These are phyloP conservation scores for Urocynchramus pylzowi DNA, from an alignment of 2,113 vertebrate genomes.

Conservation along the genomic window DNA sequence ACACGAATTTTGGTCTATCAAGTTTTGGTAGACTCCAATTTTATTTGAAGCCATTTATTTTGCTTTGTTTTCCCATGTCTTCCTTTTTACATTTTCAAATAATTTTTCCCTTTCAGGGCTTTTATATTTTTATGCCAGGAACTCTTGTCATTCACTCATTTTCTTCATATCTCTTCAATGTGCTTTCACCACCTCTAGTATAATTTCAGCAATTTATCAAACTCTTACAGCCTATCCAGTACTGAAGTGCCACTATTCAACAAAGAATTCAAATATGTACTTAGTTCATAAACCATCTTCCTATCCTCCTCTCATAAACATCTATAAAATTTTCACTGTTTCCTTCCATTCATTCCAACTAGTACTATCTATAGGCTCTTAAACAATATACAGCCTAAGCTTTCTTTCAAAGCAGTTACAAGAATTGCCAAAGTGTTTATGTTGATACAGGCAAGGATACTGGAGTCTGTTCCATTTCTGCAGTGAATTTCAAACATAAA, in stretches of 20 bases:
- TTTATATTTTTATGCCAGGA: not conserved
- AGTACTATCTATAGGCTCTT: not conserved
- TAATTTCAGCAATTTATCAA: not conserved
- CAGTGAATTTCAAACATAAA: not conserved
- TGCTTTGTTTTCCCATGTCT: not conserved
- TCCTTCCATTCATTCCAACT: not conserved
- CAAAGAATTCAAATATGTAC: not conserved
- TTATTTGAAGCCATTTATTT: not conserved
- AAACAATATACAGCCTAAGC: not conserved
- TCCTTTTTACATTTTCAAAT: not conserved
- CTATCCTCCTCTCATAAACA: not conserved
- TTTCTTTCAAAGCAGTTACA: not conserved
- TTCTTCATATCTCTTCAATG: not conserved
- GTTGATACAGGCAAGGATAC: not conserved
- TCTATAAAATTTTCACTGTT: not conserved
- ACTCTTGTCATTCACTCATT: not conserved
- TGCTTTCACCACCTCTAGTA: not conserved
- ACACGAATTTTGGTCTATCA: not conserved
- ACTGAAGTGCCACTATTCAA: not conserved
- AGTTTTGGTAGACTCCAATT: not conserved
- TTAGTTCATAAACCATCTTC: not conserved
- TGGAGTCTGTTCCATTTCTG: not conserved
- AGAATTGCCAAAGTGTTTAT: not conserved
- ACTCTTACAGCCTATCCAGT: not conserved
- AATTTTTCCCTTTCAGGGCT: not conserved